Base-by-base conservation (phyloP, 2,797 vertebrate genomes). In the Ctenopoma multispine region DNA sequence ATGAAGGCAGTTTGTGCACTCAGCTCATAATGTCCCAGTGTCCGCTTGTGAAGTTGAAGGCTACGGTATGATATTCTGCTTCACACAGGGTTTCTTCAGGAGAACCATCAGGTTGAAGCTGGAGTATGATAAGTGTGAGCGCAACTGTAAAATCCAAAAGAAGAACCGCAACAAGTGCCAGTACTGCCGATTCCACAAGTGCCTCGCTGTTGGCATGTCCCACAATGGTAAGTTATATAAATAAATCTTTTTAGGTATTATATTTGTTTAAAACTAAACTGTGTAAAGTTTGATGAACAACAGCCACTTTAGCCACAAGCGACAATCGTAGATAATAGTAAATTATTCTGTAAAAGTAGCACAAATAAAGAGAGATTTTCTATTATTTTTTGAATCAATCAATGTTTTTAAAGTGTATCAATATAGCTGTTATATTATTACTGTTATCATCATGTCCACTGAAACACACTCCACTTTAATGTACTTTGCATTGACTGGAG, bases 161-260 rank as follows among this genome's bases (percentile, higher is more conserved):
- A 98, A 97, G 93, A 99, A 97, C 63, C 94, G 97, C 7, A 99
- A 99, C 74, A 98, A 98, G 92, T 99, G 97, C 92, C 97, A 99
- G 61, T 96, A 96, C 83, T 99, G 97, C 85, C 95, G 97, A 40
- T 99, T 99, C 81, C 95, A 96, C 82, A 99, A 99, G 95, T 99
- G 97, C 93, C 96, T 99, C 23, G 94, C 95, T 0, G 96, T 96
- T 41, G 97, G 97, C 84, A 99, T 99, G 97, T 99, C 97, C 69
- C 97, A 99, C 92, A 98, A 97, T 0, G 97, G 97, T 99, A 91
- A 95, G 94, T 7, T 29, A n/a, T n/a, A n/a, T n/a, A n/a, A n/a
- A n/a, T n/a, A n/a, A n/a, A n/a, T n/a, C n/a, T n/a, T n/a, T n/a
- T n/a, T n/a, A n/a, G n/a, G n/a, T 18, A 2, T 5, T 1, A 29